Conservation (phyloP, 1,140 invertebrate species). For the Calephelis virginiensis region DNA sequence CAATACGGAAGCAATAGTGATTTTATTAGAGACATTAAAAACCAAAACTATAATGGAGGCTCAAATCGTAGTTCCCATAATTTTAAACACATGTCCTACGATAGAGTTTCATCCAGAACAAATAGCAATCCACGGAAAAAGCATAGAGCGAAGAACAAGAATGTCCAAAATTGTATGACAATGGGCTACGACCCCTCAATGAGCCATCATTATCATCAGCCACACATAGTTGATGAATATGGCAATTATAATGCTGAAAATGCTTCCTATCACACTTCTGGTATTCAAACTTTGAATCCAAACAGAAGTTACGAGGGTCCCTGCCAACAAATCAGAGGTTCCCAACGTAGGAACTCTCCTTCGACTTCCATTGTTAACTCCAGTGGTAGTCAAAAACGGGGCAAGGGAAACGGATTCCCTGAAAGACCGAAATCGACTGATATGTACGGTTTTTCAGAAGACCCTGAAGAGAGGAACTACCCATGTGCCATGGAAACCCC, state of each 20-base stretch:
- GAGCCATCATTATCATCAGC: constrained; percentile 74
- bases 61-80: constrained; percentile 74
- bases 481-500: constrained; percentile 52
- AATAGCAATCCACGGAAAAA: constrained; percentile 77
- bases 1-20: constrained; percentile 75
- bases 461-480: constrained; percentile 74
- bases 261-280: constrained; percentile 73
- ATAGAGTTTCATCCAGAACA: constrained; percentile 70
- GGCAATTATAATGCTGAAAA: constrained; percentile 72
- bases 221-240: constrained; percentile 69
- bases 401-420: constrained; percentile 62
- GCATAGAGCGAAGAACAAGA: constrained; percentile 72
- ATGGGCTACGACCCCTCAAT: constrained; percentile 72
- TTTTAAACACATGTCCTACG: constrained; percentile 77
- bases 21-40: constrained; percentile 72
- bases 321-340: constrained; percentile 54
- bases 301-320: constrained; percentile 66
- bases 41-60: constrained; percentile 72
- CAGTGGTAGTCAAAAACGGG: constrained; percentile 71
- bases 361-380: constrained; percentile 68
- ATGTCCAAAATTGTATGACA: constrained; percentile 74
- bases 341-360: constrained; percentile 70
- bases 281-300: constrained; percentile 74
- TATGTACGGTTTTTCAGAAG: constrained; percentile 78
- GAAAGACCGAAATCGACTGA: constrained; percentile 78